These are phyloP conservation scores for Agapetus fuscipes DNA, from an alignment of 2,888 invertebrate species.

Conservation along the genomic window DNA sequence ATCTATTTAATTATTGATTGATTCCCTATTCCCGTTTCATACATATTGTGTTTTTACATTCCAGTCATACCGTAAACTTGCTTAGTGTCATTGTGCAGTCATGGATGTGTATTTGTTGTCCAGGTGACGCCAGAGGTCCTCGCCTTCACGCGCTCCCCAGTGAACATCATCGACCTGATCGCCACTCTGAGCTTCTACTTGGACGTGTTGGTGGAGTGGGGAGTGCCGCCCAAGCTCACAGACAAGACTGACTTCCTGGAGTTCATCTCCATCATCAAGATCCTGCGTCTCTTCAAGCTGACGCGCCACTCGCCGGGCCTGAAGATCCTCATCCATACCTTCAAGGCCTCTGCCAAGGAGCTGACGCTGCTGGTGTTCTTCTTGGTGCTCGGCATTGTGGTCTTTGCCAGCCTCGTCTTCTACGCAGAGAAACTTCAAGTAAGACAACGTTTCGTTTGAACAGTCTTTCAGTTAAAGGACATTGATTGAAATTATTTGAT, in stretches of 20 bases:
- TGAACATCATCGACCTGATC: conserved; percentile 90
- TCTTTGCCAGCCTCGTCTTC: conserved; percentile 91
- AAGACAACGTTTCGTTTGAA: no score
- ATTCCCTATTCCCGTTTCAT: no score
- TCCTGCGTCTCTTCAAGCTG: conserved; percentile 85
- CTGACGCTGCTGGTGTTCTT: conserved; percentile 90
- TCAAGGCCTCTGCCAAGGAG: conserved; percentile 90
- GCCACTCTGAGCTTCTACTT: conserved; percentile 92
- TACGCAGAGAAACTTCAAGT: conserved; percentile 90
- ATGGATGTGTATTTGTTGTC: no score
- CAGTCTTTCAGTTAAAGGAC: no score
- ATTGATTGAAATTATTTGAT: no score
- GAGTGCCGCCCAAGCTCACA: conserved; percentile 48
- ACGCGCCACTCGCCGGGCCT: conserved; percentile 90
- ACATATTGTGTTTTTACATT: no score
- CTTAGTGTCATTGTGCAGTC: no score
- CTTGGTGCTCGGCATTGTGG: conserved; percentile 87
- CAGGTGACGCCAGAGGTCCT: conserved; percentile 77
- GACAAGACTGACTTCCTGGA: conserved; percentile 76
- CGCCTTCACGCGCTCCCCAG: conserved; percentile 81
- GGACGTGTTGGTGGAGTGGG: conserved; percentile 60
- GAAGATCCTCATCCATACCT: conserved; percentile 93
- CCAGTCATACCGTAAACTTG: no score
- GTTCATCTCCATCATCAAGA: conserved; percentile 91
- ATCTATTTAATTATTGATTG: no score